Evolutionary conservation across 64 coral and sea anemone genomes (phyloP), one percentile per base, ranked within the genome.

Genomic region (Anthopleura sola): DNA sequence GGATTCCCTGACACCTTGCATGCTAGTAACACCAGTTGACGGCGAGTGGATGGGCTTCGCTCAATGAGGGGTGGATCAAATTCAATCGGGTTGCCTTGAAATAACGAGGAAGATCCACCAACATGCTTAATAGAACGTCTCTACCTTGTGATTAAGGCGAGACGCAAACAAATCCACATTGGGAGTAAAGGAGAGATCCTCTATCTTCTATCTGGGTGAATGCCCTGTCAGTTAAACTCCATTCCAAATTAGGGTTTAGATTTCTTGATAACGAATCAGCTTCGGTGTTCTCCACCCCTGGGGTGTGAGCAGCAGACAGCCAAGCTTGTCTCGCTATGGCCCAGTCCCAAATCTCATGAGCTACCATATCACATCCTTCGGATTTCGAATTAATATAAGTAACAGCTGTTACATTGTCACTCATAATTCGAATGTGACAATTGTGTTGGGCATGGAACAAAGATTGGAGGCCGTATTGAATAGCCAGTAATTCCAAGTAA

Each of bases 341-440:
- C 68, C 85, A 86, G 9, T 75, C 12, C 85, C 62, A 86, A 49
- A 86, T 77, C 31, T 86, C 85, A 74, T 49, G 14, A 75, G 66
- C 66, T 46, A 56, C 19, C 50, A 5, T 10, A 44, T 90, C 51
- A 75, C 82, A 85, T 18, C 28, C 14, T 8, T 78, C 38, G 37
- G 64, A 77, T 82, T 88, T 86, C 37, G 80, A 51, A 75, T 93
- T 85, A 38, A 93, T 86, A 3, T 53, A 37, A 68, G 55, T 66
- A 9, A 91, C 89, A 0, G 83, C 84, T 37, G 89, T 87, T 4
- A 78, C 75, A 78, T 93, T 92, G 55, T 93, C 91, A 87, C 60
- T 88, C 82, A 85, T 85, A 19, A 85, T 84, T 36, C 85, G 49
- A 19, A 88, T 48, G 69, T 93, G 91, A 23, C 58, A 86, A 51